Evolutionary conservation across 2,113 vertebrate species (phyloP), one percentile per base, ranked within the genome.

Genomic region (Salvelinus namaycush): DNA sequence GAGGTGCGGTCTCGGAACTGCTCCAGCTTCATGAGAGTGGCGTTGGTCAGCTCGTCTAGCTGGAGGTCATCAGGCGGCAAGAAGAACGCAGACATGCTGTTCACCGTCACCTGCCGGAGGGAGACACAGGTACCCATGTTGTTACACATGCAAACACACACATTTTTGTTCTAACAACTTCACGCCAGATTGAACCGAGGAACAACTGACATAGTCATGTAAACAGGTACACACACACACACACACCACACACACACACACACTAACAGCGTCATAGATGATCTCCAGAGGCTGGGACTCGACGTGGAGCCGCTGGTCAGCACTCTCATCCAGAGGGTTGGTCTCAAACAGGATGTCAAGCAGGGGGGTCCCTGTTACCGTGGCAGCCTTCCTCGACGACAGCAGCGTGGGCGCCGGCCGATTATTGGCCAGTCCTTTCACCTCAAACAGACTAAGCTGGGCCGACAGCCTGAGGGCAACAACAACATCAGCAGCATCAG

Each of bases 1-100:
- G 98, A 93, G 69, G 98, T 99, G 83, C 95, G 96, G 64, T 98
- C 96, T 90, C 96, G 94, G 81, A 99, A 99, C 90, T 98, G 97
- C 92, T 99, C 98, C 79, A 99, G 93, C 85, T 99, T 99, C 92
- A 95, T 96, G 83, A 97, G 93, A 68, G 98, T 99, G 1, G 94
- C 97, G 22, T 96, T 97, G 11, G 98, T 98, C 71, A 99, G 74
- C 72, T 98, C 97, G 74, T 96, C 94, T 83, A 99, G 91, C 90
- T 94, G 93, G 59, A 99, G 94, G 59, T 99, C 94, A 76, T 96
- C 94, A 0, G 98, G 97, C 72, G 95, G 96, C 81, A 93, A 94
- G 92, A 99, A 99, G 91, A 99, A 99, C 5, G 92, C 93, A 0
- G 95, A 89, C 91, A 98, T 94, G 84, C 90, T 94, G 86, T 99